Percentiles rank a stretch among this genome's conserved stretches.
Evolutionary conservation across 1,140 invertebrate species (phyloP).

Genomic region (Conus ventricosus): DNA sequence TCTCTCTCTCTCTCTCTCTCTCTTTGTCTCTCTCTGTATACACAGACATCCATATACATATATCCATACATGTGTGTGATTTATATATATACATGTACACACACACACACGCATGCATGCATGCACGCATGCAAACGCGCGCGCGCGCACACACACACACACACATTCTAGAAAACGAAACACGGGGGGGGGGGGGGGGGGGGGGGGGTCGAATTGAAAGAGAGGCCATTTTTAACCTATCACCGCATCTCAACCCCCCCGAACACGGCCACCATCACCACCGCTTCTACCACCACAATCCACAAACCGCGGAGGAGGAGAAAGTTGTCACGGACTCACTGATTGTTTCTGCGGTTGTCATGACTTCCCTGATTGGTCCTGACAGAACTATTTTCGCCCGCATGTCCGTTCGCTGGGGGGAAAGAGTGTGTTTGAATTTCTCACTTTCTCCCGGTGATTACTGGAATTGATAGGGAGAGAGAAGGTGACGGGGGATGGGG

Average conservation of each 20-base stretch:
- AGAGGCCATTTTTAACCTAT: too few relatives aligned
- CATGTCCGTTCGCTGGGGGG: background rate
- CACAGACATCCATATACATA: constrained; percentile 1
- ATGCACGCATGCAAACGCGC: too few relatives aligned
- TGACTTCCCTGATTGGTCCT: background rate
- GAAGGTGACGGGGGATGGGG: background rate
- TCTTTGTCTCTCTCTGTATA: background rate
- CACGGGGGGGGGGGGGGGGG: too few relatives aligned
- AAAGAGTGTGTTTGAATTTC: background rate
- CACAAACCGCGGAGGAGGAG: background rate
- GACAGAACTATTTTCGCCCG: background rate
- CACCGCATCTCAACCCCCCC: background rate
- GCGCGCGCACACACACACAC: too few relatives aligned
- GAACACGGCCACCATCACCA: background rate
- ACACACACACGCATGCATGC: background rate
- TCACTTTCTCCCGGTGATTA: background rate
- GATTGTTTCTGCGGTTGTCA: background rate
- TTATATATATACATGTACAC: background rate
- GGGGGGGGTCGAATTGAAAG: too few relatives aligned
- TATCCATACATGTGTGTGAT: too few relatives aligned
- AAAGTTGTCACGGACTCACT: background rate
- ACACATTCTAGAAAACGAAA: too few relatives aligned
- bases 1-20: too few relatives aligned
- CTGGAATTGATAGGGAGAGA: background rate
- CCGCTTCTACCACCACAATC: background rate